These are phyloP conservation scores for Eutrigla gurnardus DNA, from an alignment of 2,797 vertebrate species.

Conservation along the genomic window DNA sequence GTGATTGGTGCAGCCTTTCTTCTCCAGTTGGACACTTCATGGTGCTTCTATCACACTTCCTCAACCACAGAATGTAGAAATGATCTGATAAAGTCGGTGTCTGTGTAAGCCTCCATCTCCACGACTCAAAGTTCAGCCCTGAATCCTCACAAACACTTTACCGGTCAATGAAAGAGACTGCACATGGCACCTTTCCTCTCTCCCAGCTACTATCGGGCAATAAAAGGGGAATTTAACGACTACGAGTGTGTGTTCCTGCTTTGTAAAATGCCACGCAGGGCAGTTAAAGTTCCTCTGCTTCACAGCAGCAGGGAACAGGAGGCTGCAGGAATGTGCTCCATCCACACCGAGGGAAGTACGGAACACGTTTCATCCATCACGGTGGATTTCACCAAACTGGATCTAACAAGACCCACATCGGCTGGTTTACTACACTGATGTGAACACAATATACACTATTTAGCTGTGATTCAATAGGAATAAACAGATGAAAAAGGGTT, in stretches of 20 bases:
- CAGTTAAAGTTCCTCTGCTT: conserved; percentile 54
- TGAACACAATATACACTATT: too few species aligned
- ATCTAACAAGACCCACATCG: too few species aligned
- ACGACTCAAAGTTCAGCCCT: conserved; percentile 3
- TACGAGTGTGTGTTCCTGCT: conserved; percentile 65
- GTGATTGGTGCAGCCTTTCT: conserved; percentile 44
- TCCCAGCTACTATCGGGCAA: conserved; percentile 49
- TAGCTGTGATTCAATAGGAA: too few species aligned
- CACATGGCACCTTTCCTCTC: conserved; percentile 57
- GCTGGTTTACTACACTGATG: too few species aligned
- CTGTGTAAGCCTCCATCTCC: conserved; percentile 7
- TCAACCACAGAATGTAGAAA: conserved; percentile 25
- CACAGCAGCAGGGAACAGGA: conserved; percentile 58
- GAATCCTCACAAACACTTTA: conserved; percentile 33
- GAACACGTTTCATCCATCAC: background rate
- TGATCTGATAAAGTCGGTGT: conserved; percentile 21
- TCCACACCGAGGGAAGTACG: conserved; percentile 40
- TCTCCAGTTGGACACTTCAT: conserved; percentile 49
- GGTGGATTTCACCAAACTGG: too few species aligned
- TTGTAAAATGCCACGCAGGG: conserved; percentile 63
- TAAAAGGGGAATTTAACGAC: conserved; percentile 66
- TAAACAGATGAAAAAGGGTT: too few species aligned
- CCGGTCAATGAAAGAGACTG: conserved; percentile 49
- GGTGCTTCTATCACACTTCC: conserved; percentile 21
- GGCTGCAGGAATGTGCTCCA: conserved; percentile 62